These are phyloP conservation scores for human DNA, from an alignment of 2,113 vertebrate species.

Conservation along the genomic window DNA sequence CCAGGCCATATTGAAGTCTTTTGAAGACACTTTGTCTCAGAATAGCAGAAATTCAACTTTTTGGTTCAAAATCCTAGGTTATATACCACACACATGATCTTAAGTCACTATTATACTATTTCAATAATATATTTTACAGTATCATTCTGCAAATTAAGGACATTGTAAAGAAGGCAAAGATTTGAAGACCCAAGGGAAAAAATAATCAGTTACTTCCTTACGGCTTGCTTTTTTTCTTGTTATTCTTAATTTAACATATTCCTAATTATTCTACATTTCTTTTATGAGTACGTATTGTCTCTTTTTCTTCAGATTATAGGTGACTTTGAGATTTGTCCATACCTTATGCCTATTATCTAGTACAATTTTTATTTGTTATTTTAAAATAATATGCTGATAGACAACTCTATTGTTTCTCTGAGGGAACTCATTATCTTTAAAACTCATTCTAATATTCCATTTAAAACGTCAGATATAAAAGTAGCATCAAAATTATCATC, in stretches of 20 bases:
- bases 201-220: neutral
- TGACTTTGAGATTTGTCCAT: neutral
- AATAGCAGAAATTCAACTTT: neutral
- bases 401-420: neutral
- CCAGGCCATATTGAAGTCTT: neutral
- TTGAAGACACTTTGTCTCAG: neutral
- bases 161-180: neutral
- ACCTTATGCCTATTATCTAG: neutral
- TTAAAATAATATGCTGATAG: neutral
- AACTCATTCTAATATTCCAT: neutral
- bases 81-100: neutral
- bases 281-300: neutral
- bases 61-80: neutral
- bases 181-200: neutral
- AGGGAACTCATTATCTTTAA: conserved; percentile 15
- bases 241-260: neutral
- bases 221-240: neutral
- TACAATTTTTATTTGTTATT: neutral
- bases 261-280: neutral
- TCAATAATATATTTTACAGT: neutral
- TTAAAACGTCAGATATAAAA: conserved; percentile 60
- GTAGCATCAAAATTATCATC: neutral
- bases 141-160: neutral
- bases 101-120: neutral
- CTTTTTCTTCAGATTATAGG: neutral